Evolutionary conservation across 2,888 invertebrate genomes (phyloP).

Genomic region (Pyrrhosoma nymphula): DNA sequence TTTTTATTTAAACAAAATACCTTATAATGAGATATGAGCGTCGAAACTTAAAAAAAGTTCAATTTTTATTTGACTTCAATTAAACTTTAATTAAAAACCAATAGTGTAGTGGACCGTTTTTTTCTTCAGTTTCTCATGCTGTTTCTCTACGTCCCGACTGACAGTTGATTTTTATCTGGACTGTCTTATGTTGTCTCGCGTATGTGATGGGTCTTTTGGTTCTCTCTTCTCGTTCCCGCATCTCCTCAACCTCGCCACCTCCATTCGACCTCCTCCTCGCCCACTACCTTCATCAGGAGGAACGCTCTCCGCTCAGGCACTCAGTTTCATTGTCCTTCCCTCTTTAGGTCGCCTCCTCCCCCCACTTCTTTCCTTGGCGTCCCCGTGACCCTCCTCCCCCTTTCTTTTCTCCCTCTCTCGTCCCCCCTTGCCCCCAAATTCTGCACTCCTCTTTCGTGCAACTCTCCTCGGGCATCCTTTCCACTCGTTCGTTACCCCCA

Average conservation of each 20-base stretch:
- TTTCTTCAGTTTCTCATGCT: too few relatives aligned
- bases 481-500: not conserved
- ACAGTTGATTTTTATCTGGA: too few relatives aligned
- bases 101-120: too few relatives aligned
- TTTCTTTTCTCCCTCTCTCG: not conserved
- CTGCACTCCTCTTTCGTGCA: not conserved
- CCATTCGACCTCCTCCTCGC: not conserved
- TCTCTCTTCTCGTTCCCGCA: not conserved
- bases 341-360: not conserved
- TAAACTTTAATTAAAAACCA: too few relatives aligned
- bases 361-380: not conserved
- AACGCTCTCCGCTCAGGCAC: slow-evolving; percentile 52
- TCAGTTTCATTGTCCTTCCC: slow-evolving; percentile 54
- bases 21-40: too few relatives aligned
- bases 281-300: slow-evolving; percentile 21
- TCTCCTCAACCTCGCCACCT: not conserved
- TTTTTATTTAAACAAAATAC: too few relatives aligned
- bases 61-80: too few relatives aligned
- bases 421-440: not conserved
- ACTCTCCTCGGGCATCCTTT: not conserved
- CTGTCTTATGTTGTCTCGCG: not conserved
- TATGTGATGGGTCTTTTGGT: slow-evolving; percentile 13
- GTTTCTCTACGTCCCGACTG: too few relatives aligned
- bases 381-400: not conserved
- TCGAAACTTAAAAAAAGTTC: too few relatives aligned